Percentiles rank a stretch among this genome's conserved stretches.
phyloP scores from a whole-genome alignment of 2,113 vertebrate species.

The Dicerorhinus sumatrensis region DNA sequence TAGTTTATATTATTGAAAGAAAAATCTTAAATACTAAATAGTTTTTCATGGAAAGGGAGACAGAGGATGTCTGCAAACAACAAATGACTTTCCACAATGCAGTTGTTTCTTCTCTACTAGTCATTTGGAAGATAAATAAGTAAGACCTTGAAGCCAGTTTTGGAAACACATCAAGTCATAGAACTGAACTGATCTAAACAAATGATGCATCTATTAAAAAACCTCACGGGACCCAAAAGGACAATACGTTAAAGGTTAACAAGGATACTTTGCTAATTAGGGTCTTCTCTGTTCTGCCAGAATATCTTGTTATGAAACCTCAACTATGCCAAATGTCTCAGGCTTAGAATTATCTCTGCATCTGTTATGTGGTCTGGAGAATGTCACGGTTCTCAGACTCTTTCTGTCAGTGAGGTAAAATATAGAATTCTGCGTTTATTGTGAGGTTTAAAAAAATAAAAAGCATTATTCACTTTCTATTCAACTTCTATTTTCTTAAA shows the following conservation, averaged over 20 bases:
- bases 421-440: constrained; percentile 1
- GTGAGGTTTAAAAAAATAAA: constrained; percentile 52
- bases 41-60: not conserved
- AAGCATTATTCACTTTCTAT: constrained; percentile 22
- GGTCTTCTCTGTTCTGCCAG: constrained; percentile 49
- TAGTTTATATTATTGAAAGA: not conserved
- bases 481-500: constrained; percentile 57
- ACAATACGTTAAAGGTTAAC: constrained; percentile 67
- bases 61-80: not conserved
- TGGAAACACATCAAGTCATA: constrained; percentile 34
- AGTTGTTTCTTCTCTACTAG: constrained; percentile 4
- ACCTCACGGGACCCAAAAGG: not conserved
- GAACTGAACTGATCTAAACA: constrained; percentile 54
- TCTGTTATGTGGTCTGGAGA: not conserved
- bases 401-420: constrained; percentile 38
- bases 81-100: not conserved
- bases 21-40: not conserved
- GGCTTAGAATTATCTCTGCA: not conserved
- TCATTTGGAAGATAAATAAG: constrained; percentile 40
- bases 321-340: not conserved
- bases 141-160: constrained; percentile 25
- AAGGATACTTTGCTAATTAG: constrained; percentile 50
- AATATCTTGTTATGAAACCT: constrained; percentile 33
- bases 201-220: constrained; percentile 33
- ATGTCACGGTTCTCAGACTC: not conserved